Conservation (phyloP, 2,888 invertebrate genomes). For the Pycnomerus fuliginosus region DNA sequence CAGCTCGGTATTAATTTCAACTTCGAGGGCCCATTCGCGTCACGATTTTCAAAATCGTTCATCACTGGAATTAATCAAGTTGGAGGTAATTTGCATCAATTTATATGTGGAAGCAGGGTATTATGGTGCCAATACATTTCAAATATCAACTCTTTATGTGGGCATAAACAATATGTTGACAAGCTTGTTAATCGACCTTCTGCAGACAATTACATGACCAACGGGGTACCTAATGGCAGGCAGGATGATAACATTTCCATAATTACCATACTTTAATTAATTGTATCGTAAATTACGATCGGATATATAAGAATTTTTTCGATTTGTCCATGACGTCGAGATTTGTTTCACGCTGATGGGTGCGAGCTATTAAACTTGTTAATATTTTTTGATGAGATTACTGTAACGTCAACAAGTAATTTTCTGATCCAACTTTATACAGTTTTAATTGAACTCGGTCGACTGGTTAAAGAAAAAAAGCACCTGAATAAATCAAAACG, state of each 20-base stretch:
- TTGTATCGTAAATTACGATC: constrained; percentile 21
- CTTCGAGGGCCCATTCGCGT: constrained; percentile 11
- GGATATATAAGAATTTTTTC: no score
- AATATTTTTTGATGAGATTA: no score
- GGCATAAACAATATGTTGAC: constrained; percentile 37
- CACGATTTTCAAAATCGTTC: constrained; percentile 26
- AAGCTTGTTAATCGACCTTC: constrained; percentile 35
- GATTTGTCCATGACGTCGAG: no score
- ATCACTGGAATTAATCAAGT: constrained; percentile 28
- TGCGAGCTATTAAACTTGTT: no score
- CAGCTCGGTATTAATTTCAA: constrained; percentile 11
- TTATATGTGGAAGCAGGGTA: constrained; percentile 24
- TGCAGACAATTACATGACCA: constrained; percentile 34
- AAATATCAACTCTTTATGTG: constrained; percentile 21
- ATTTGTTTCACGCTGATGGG: no score
- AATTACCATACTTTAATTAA: constrained; percentile 24
- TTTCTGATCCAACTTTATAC: constrained; percentile 11
- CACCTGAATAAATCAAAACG: constrained; percentile 19
- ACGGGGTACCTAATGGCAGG: constrained; percentile 30
- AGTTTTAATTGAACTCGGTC: constrained; percentile 11
- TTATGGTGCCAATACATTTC: constrained; percentile 28
- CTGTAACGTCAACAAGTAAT: constrained; percentile 4
- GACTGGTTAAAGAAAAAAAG: constrained; percentile 4
- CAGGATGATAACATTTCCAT: constrained; percentile 17
- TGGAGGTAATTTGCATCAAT: constrained; percentile 27